Evolutionary conservation across 2,113 vertebrate species (phyloP).

Genomic region (Nibea albiflora): DNA sequence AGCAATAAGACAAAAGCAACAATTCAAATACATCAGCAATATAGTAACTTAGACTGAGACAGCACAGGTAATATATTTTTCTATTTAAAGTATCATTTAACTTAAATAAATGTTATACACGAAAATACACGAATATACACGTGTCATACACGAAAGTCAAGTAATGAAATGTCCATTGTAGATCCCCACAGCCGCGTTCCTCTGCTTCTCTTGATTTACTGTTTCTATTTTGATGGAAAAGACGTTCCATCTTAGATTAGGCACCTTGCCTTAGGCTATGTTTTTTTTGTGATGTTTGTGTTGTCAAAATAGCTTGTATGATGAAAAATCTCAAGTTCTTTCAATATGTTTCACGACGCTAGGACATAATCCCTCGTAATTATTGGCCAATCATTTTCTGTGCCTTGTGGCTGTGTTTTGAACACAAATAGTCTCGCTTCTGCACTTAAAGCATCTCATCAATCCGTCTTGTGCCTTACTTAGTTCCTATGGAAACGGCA

Average conservation of each 20-base stretch:
- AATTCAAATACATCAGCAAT: neutral
- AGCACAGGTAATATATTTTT: neutral
- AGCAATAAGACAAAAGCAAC: neutral
- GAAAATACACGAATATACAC: no score
- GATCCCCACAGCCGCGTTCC: conserved; percentile 18
- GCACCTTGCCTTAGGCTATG: conserved; percentile 47
- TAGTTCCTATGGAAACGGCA: conserved; percentile 83
- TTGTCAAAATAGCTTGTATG: conserved; percentile 37
- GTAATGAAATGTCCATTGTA: conserved; percentile 36
- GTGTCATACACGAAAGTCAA: conserved; percentile 53
- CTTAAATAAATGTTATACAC: conserved; percentile 27
- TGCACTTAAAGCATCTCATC: conserved; percentile 54
- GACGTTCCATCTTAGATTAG: conserved; percentile 62
- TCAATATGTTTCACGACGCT: conserved; percentile 50
- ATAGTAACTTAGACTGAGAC: neutral
- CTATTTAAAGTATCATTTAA: conserved; percentile 48
- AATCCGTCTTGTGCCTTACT: conserved; percentile 60
- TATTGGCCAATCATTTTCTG: conserved; percentile 33
- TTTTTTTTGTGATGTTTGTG: conserved; percentile 58
- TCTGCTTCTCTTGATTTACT: conserved; percentile 38
- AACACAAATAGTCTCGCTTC: conserved; percentile 52
- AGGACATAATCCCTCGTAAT: conserved; percentile 50
- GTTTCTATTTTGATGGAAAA: conserved; percentile 51
- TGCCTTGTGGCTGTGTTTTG: conserved; percentile 38
- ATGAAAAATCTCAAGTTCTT: conserved; percentile 49